These are phyloP conservation scores for Limonius californicus DNA, from an alignment of 1,140 invertebrate species.

Conservation along the genomic window DNA sequence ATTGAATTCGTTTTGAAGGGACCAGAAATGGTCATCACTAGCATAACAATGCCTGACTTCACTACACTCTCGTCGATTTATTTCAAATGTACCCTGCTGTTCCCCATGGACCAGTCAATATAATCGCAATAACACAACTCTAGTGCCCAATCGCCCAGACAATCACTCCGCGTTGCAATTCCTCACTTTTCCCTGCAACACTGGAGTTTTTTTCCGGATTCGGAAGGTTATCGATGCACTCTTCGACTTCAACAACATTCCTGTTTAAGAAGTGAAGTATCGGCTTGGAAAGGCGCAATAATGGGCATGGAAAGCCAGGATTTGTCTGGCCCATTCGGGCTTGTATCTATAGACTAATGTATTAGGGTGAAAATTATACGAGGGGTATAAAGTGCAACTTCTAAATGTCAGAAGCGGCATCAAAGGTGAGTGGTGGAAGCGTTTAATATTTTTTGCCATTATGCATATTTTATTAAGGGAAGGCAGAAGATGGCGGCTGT, in stretches of 20 bases:
- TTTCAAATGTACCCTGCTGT: slow-evolving; percentile 39
- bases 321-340: not conserved
- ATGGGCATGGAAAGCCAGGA: too few species aligned
- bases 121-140: slow-evolving; percentile 46
- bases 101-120: slow-evolving; percentile 47
- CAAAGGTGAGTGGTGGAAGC: slow-evolving; percentile 30
- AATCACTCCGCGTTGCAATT: slow-evolving; percentile 14
- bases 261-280: too few species aligned
- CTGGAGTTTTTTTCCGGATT: too few species aligned
- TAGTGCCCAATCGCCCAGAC: slow-evolving; percentile 32
- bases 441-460: slow-evolving; percentile 16
- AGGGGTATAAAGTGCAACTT: slow-evolving; percentile 35
- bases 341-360: slow-evolving; percentile 19
- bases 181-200: too few species aligned
- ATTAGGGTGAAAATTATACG: slow-evolving; percentile 35
- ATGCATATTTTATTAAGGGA: not conserved
- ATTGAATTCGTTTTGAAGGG: slow-evolving; percentile 41
- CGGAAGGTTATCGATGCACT: too few species aligned
- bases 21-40: slow-evolving; percentile 37
- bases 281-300: too few species aligned
- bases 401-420: slow-evolving; percentile 34
- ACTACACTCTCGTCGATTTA: slow-evolving; percentile 43
- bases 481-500: not conserved
- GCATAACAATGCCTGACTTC: slow-evolving; percentile 37
- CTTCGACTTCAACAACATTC: too few species aligned